These are phyloP conservation scores for Atopsyche davidsoni DNA, from an alignment of 1,140 invertebrate genomes.

Conservation along the genomic window DNA sequence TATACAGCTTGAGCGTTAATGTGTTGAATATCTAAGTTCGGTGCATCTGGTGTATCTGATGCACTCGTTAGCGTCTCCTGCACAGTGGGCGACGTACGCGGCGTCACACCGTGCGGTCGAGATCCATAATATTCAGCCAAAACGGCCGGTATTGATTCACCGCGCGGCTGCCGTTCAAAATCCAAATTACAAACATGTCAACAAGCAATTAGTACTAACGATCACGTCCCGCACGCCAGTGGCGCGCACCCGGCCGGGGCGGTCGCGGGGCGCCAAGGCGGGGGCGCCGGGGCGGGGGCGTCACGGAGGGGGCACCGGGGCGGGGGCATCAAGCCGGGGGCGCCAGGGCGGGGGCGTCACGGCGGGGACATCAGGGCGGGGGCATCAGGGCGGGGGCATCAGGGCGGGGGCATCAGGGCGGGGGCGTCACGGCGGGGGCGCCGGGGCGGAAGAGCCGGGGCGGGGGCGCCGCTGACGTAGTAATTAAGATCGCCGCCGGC, in stretches of 20 bases:
- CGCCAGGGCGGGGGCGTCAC: slow-evolving; percentile 4
- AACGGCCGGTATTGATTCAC: slow-evolving; percentile 9
- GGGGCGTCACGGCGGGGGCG: too few relatives aligned
- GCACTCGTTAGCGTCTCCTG: neutral
- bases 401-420: too few relatives aligned
- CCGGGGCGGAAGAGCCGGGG: too few relatives aligned
- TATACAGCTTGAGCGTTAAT: neutral
- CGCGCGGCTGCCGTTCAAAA: slow-evolving; percentile 5
- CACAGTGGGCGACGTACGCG: neutral
- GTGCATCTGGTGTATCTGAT: neutral
- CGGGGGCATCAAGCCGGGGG: too few relatives aligned
- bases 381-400: too few relatives aligned
- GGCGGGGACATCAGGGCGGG: too few relatives aligned
- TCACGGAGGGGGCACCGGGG: slow-evolving; percentile 5
- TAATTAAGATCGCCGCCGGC: slow-evolving; percentile 18
- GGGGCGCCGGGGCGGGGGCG: too few relatives aligned
- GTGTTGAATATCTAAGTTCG: neutral
- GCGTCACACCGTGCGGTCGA: neutral
- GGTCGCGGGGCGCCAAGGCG: too few relatives aligned
- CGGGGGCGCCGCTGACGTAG: slow-evolving; percentile 7
- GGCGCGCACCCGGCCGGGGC: slow-evolving; percentile 5
- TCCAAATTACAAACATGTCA: slow-evolving; percentile 25
- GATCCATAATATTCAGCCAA: neutral
- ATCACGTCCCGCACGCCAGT: slow-evolving; percentile 12
- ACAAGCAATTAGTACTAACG: slow-evolving; percentile 26